A percentile compares a stretch with the other conserved stretches of the same genome.
phyloP scores from a whole-genome alignment of 2,113 vertebrate genomes.

The Bos indicus region DNA sequence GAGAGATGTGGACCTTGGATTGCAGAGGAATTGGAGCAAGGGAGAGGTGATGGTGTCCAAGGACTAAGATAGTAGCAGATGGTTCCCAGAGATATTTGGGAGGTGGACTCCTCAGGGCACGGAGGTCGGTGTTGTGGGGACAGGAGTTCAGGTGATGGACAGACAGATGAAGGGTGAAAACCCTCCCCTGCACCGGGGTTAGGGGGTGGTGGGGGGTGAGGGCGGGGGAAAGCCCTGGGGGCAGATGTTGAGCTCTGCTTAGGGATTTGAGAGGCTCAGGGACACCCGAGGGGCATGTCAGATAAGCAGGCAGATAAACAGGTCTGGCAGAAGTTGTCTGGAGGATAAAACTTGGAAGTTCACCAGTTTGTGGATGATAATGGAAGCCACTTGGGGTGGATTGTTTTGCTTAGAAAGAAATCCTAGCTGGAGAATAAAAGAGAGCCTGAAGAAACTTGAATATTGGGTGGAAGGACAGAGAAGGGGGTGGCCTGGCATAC shows the following conservation, averaged over 20 bases:
- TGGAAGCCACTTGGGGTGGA: neutral
- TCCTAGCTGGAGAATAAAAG: neutral
- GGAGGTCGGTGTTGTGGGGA: too few species aligned
- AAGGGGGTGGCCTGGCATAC: neutral
- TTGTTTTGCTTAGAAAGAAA: neutral
- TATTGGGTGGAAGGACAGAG: neutral
- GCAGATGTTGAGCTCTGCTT: neutral
- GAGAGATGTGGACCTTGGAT: neutral
- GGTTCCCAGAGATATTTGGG: neutral
- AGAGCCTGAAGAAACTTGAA: neutral
- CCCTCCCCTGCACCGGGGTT: neutral
- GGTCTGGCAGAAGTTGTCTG: neutral
- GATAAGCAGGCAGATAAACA: neutral
- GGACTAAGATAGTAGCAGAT: neutral
- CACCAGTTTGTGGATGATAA: neutral
- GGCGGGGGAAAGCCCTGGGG: neutral
- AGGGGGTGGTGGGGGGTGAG: neutral
- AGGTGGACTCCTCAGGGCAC: neutral
- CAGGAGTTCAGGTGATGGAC: neutral
- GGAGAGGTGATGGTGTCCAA: neutral
- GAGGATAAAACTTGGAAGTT: neutral
- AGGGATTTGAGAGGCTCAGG: neutral
- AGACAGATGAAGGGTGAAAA: neutral
- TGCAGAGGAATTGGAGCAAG: neutral
- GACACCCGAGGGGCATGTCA: neutral